Conservation (phyloP, 53 echinoderm and acorn worm genomes). For the Apostichopus leukothele region DNA sequence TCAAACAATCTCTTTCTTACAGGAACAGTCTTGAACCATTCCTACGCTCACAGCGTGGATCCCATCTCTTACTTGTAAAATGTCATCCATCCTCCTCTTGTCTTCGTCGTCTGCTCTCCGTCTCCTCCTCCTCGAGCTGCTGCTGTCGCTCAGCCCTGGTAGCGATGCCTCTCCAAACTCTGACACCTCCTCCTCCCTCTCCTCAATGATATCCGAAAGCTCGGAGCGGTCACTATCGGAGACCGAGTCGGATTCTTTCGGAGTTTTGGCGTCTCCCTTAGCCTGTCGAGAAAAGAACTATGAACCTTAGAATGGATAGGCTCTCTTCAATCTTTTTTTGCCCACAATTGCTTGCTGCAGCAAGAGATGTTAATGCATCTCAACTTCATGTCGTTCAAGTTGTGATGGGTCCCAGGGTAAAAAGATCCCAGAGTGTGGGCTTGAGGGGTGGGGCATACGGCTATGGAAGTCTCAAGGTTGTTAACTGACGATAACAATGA, state of each 20-base stretch:
- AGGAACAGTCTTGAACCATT: too few species aligned
- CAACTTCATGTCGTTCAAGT: too few species aligned
- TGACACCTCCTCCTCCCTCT: constrained; percentile 74
- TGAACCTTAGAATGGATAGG: too few species aligned
- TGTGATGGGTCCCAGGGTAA: too few species aligned
- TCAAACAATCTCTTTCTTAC: too few species aligned
- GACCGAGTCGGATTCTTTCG: constrained; percentile 45
- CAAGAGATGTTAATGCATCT: too few species aligned
- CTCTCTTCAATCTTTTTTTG: too few species aligned
- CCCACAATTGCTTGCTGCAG: too few species aligned
- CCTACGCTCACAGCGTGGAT: not conserved
- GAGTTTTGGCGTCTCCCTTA: constrained; percentile 11
- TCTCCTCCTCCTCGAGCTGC: constrained; percentile 49
- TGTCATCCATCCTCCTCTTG: constrained; percentile 81
- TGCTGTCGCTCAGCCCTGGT: constrained; percentile 74
- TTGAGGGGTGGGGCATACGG: too few species aligned
- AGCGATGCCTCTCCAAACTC: constrained; percentile 80
- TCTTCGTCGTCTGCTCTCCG: constrained; percentile 74
- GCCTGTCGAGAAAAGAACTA: not conserved
- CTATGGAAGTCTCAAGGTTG: too few species aligned
- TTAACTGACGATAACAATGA: too few species aligned
- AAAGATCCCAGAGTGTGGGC: too few species aligned
- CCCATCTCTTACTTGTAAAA: constrained; percentile 59
- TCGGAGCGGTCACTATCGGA: constrained; percentile 96
- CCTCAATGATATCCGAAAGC: constrained; percentile 93